phyloP scores from a whole-genome alignment of 2,888 invertebrate species.

The Eupithecia dodoneata region DNA sequence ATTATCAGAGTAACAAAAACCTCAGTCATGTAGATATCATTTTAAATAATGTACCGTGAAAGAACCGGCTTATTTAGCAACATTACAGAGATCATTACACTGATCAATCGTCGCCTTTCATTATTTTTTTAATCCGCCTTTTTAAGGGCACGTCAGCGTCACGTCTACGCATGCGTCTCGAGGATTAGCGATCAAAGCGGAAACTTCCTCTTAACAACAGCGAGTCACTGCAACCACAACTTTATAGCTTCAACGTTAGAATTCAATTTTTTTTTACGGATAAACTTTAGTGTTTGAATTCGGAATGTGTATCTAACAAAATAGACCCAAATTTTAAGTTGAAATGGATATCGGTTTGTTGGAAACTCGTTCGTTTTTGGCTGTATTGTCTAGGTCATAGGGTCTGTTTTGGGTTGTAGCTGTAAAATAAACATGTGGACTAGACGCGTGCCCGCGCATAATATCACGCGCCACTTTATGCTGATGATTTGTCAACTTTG shows the following conservation, averaged over 20 bases:
- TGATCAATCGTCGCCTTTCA: conserved; percentile 59
- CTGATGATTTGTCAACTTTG: conserved; percentile 79
- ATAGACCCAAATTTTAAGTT: conserved; percentile 46
- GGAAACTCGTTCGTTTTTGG: conserved; percentile 45
- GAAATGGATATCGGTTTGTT: conserved; percentile 34
- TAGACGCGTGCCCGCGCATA: conserved; percentile 79
- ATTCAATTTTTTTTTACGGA: conserved; percentile 43
- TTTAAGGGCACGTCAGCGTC: conserved; percentile 63
- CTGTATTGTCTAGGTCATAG: conserved; percentile 34
- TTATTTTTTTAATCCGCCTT: conserved; percentile 67
- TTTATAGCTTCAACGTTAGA: conserved; percentile 51
- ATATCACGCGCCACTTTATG: conserved; percentile 75
- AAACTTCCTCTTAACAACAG: conserved; percentile 67
- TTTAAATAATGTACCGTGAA: conserved; percentile 6
- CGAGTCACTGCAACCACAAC: conserved; percentile 58
- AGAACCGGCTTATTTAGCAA: conserved; percentile 23
- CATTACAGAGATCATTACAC: conserved; percentile 51
- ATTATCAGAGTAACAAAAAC: neutral
- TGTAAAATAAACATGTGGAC: conserved; percentile 54
- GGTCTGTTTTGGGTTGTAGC: conserved; percentile 49
- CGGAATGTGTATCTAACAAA: conserved; percentile 47
- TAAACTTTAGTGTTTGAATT: conserved; percentile 43
- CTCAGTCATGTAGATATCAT: neutral
- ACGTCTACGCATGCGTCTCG: conserved; percentile 69
- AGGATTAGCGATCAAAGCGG: conserved; percentile 74